phyloP scores from a whole-genome alignment of 1,140 invertebrate genomes.

The Agrypnia vestita region DNA sequence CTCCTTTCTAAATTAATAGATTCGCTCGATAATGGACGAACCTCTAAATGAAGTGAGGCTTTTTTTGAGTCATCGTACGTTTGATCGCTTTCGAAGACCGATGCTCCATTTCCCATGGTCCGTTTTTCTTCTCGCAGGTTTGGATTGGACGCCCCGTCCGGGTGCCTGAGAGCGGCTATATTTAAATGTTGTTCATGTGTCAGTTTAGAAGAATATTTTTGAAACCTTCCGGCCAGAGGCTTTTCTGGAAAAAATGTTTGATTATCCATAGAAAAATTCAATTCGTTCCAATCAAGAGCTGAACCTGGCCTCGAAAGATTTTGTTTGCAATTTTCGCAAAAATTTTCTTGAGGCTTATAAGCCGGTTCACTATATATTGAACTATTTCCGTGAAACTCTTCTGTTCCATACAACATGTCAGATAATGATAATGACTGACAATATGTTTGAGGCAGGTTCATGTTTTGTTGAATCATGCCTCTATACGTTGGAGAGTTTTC shows the following conservation, averaged over 20 bases:
- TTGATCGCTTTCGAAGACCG: conserved; percentile 74
- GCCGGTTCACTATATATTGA: conserved; percentile 89
- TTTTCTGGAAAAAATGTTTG: conserved; percentile 58
- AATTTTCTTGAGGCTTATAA: conserved; percentile 83
- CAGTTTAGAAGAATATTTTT: conserved; percentile 56
- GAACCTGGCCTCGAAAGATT: conserved; percentile 82
- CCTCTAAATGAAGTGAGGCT: conserved; percentile 74
- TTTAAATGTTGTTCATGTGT: conserved; percentile 64
- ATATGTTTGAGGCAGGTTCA: conserved; percentile 79
- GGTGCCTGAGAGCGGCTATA: conserved; percentile 86
- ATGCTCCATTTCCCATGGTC: conserved; percentile 80
- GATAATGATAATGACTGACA: conserved; percentile 83
- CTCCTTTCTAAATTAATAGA: conserved; percentile 68
- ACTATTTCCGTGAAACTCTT: conserved; percentile 78
- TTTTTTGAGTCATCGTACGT: conserved; percentile 76
- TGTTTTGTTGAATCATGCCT: conserved; percentile 62
- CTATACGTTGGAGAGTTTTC: conserved; percentile 54
- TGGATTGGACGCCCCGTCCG: conserved; percentile 93
- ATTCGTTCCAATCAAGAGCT: conserved; percentile 65
- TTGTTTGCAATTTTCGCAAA: conserved; percentile 83
- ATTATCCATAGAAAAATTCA: conserved; percentile 58
- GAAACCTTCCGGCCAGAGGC: conserved; percentile 55
- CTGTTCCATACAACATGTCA: conserved; percentile 79
- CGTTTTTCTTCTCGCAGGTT: conserved; percentile 84
- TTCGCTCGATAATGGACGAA: conserved; percentile 70